Evolutionary conservation across 2,113 vertebrate species (phyloP).

Genomic region (Pachyramphus minor): DNA sequence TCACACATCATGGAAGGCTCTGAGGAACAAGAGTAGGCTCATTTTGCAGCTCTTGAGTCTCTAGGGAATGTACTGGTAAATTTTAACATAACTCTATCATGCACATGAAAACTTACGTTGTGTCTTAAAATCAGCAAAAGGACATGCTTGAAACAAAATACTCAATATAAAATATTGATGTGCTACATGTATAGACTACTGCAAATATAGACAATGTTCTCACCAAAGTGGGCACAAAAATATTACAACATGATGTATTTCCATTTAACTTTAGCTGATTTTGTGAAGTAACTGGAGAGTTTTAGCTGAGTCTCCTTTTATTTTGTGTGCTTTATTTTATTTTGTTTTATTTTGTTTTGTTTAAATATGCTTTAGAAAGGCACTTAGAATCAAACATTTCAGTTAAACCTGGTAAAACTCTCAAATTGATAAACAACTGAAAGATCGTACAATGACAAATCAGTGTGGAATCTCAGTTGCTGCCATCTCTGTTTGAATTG

Average conservation of each 20-base stretch:
- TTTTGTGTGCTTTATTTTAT: too few relatives aligned
- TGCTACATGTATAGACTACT: neutral
- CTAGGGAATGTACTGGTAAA: neutral
- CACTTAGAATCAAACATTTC: neutral
- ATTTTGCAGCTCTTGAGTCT: neutral
- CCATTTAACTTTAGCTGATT: neutral
- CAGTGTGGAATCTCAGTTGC: neutral
- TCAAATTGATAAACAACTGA: neutral
- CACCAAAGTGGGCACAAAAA: neutral
- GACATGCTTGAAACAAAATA: neutral
- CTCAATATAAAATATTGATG: neutral
- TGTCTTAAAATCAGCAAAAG: neutral
- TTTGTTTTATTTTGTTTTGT: too few relatives aligned
- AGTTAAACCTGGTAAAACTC: neutral
- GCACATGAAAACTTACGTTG: neutral
- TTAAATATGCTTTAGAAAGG: neutral
- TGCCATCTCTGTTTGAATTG: neutral
- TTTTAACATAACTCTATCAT: neutral
- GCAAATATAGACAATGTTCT: neutral
- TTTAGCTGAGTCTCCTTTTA: neutral
- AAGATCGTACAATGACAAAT: neutral
- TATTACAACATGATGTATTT: neutral
- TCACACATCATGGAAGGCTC: neutral
- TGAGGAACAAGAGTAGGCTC: neutral
- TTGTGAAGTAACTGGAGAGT: neutral